Evolutionary conservation across 2,888 invertebrate genomes (phyloP).

Genomic region (Anarsia innoxiella): DNA sequence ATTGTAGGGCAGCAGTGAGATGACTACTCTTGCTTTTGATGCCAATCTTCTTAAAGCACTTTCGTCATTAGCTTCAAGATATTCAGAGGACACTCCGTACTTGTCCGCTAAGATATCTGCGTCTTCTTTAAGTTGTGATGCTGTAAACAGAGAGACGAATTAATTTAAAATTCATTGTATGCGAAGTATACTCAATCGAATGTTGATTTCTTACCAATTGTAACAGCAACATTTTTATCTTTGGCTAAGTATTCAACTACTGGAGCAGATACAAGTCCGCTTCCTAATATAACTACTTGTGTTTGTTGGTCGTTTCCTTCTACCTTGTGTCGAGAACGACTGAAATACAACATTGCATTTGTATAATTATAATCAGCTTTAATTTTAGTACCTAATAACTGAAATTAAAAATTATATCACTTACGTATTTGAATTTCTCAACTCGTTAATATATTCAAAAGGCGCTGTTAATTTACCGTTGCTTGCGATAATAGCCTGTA

Average conservation of each 20-base stretch:
- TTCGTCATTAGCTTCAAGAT: constrained; percentile 87
- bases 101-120: constrained; percentile 87
- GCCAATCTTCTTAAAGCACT: constrained; percentile 82
- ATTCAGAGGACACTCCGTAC: constrained; percentile 86
- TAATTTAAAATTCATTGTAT: too few relatives aligned
- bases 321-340: constrained; percentile 83
- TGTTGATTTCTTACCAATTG: constrained; percentile 81
- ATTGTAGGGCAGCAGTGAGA: constrained; percentile 93
- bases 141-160: too few relatives aligned
- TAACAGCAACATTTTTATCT: constrained; percentile 86
- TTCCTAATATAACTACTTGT: constrained; percentile 92
- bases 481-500: constrained; percentile 95
- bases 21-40: constrained; percentile 82
- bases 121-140: constrained; percentile 90
- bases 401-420: constrained; percentile 24
- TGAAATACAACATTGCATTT: too few relatives aligned
- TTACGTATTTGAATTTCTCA: constrained; percentile 81
- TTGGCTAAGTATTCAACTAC: constrained; percentile 94
- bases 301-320: constrained; percentile 79
- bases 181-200: too few relatives aligned
- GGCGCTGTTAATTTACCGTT: constrained; percentile 94
- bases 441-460: constrained; percentile 95
- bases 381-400: too few relatives aligned
- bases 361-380: too few relatives aligned
- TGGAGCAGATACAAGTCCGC: constrained; percentile 95